phyloP scores from a whole-genome alignment of 2,113 vertebrate species.

The Promerops cafer region DNA sequence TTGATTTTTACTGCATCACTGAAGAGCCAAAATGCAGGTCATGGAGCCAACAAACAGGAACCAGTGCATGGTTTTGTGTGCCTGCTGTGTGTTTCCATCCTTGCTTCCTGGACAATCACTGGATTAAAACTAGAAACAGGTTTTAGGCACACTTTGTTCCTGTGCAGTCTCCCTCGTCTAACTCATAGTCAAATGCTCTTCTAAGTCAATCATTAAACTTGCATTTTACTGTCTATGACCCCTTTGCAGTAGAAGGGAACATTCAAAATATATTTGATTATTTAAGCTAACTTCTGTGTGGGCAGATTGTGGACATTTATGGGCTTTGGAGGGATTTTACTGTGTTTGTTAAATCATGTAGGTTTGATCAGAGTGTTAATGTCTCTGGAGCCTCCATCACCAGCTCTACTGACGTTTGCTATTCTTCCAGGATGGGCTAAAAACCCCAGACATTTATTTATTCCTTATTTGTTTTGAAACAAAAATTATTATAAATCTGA shows the following conservation, averaged over 20 bases:
- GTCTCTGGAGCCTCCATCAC: background rate
- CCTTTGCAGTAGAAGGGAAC: background rate
- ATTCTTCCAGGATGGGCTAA: background rate
- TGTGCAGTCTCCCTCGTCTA: background rate
- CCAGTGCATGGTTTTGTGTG: background rate
- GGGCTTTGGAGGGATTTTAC: background rate
- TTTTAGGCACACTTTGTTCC: background rate
- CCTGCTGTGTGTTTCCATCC: background rate
- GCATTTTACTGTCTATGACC: background rate
- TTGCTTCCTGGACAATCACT: background rate
- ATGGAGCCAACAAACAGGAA: background rate
- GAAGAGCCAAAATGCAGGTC: background rate
- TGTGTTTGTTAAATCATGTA: background rate
- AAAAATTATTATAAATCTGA: background rate
- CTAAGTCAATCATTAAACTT: background rate
- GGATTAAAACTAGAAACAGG: background rate
- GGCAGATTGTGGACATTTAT: background rate
- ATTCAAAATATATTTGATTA: background rate
- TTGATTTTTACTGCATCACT: background rate
- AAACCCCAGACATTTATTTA: background rate
- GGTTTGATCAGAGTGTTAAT: background rate
- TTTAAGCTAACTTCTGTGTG: background rate
- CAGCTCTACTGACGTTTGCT: background rate
- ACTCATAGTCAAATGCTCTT: background rate
- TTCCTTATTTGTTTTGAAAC: background rate